These are phyloP conservation scores for Champsocephalus gunnari DNA, from an alignment of 2,797 vertebrate species.

Conservation along the genomic window DNA sequence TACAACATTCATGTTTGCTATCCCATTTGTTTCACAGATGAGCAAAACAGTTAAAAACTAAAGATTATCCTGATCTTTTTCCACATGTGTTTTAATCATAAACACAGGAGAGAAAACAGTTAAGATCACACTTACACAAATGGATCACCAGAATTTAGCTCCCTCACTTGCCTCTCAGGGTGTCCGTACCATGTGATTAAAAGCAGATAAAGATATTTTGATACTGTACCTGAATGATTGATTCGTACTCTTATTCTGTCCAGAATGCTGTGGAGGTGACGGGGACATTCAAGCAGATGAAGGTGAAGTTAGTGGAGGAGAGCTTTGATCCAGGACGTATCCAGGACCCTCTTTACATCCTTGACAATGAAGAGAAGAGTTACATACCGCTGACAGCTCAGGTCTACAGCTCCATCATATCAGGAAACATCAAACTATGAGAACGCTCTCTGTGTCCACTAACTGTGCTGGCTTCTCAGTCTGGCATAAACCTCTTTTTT, in stretches of 20 bases:
- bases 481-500: not conserved
- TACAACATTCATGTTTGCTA: no score
- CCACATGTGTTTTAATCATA: no score
- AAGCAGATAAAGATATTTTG: not conserved
- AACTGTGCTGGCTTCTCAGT: not conserved
- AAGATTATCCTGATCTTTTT: no score
- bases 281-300: conserved; percentile 89
- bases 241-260: not conserved
- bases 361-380: conserved; percentile 82
- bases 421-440: conserved; percentile 82
- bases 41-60: no score
- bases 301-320: conserved; percentile 86
- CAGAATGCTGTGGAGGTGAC: conserved; percentile 77
- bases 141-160: no score
- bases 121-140: no score
- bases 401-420: conserved; percentile 78
- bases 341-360: conserved; percentile 85
- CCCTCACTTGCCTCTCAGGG: no score
- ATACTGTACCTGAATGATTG: not conserved
- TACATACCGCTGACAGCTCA: conserved; percentile 84
- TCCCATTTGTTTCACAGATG: no score
- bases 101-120: no score
- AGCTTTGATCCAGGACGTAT: conserved; percentile 85
- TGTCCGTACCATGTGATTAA: not conserved
- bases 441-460: not conserved